These are phyloP conservation scores for Pyxicephalus adspersus DNA, from an alignment of 2,113 vertebrate genomes.

Conservation along the genomic window DNA sequence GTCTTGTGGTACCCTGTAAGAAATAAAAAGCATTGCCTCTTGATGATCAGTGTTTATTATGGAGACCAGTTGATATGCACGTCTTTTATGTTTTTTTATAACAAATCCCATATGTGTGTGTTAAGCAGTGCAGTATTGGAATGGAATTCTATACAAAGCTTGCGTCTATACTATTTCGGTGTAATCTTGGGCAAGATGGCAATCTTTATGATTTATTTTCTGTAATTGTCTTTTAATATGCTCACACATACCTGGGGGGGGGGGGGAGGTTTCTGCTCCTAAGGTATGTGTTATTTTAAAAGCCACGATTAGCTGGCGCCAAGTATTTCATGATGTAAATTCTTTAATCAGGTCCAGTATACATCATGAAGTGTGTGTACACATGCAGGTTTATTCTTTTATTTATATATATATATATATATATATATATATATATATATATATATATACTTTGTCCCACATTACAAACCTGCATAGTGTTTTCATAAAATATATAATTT, in stretches of 20 bases:
- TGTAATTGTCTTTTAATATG: no score
- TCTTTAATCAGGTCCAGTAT: constrained; percentile 1
- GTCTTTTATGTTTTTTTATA: not conserved
- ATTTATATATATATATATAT: not conserved
- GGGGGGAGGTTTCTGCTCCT: no score
- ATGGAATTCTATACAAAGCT: no score
- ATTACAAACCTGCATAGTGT: not conserved
- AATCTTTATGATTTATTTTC: no score
- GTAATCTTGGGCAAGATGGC: no score
- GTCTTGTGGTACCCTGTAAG: not conserved
- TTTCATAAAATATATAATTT: not conserved
- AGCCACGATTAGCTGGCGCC: not conserved
- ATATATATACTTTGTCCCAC: not conserved
- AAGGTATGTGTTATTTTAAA: not conserved
- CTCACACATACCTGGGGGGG: no score
- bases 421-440: no score
- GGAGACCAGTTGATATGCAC: not conserved
- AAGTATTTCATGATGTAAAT: not conserved
- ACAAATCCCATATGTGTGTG: no score
- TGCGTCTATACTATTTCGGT: no score
- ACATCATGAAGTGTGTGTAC: not conserved
- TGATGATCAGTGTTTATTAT: not conserved
- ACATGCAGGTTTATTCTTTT: not conserved
- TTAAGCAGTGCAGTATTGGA: no score
- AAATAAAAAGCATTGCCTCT: not conserved